A percentile compares a stretch with the other conserved stretches of the same genome.
Conservation (phyloP, 1,140 invertebrate species). For the Piezodorus guildinii region DNA sequence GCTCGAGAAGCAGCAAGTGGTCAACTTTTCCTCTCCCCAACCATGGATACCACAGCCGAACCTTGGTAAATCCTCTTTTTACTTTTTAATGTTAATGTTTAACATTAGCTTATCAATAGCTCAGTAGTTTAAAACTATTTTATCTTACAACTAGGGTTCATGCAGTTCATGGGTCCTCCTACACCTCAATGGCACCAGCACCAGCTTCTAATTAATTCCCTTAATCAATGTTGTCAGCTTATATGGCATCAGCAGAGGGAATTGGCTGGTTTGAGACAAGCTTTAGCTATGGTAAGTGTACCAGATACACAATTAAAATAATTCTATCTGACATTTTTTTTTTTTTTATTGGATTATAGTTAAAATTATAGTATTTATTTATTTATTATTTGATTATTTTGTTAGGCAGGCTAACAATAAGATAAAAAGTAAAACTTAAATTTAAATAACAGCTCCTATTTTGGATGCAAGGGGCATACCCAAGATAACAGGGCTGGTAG, state of each 20-base stretch:
- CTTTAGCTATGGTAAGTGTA: slow-evolving; percentile 30
- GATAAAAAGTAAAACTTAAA: too few species aligned
- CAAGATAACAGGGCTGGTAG: too few species aligned
- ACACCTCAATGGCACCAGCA: slow-evolving; percentile 32
- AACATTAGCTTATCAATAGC: neutral
- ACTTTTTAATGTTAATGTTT: neutral
- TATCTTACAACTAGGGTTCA: slow-evolving; percentile 19
- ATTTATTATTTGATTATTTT: too few species aligned
- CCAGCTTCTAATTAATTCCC: slow-evolving; percentile 45
- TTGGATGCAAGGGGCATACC: too few species aligned
- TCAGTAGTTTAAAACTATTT: neutral
- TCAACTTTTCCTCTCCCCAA: slow-evolving; percentile 21
- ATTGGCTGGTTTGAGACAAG: slow-evolving; percentile 38
- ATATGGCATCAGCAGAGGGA: slow-evolving; percentile 49
- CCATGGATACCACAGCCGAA: slow-evolving; percentile 22
- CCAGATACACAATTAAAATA: too few species aligned
- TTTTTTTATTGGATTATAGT: too few species aligned
- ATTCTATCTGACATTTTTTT: too few species aligned
- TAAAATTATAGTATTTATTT: too few species aligned
- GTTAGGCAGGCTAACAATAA: too few species aligned
- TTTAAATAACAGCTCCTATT: too few species aligned
- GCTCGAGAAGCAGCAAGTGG: slow-evolving; percentile 24
- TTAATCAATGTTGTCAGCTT: slow-evolving; percentile 50
- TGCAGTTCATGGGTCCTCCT: slow-evolving; percentile 21
- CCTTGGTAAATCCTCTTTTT: neutral